Evolutionary conservation across 2,797 vertebrate species (phyloP).

Genomic region (Meriones psammophilus): DNA sequence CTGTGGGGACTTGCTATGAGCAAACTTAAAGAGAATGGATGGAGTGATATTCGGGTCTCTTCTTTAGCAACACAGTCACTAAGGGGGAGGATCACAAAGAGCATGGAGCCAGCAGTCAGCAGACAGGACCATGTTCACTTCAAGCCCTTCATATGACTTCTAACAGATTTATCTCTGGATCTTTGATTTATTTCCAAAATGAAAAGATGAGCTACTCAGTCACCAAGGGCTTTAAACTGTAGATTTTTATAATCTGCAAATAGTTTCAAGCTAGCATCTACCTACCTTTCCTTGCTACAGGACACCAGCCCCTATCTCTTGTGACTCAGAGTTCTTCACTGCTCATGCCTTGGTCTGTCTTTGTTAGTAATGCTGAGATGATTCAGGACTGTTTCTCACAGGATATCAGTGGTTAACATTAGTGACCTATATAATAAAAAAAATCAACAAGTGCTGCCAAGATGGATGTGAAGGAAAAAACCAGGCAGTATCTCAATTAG

Average conservation of each 20-base stretch:
- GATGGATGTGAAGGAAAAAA: background rate
- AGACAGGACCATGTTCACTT: background rate
- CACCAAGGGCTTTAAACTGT: background rate
- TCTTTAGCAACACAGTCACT: background rate
- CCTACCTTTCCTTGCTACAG: background rate
- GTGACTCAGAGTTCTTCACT: background rate
- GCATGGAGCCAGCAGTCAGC: background rate
- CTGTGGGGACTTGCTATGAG: background rate
- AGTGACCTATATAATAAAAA: background rate
- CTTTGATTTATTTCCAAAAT: constrained; percentile 33
- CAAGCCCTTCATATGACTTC: background rate
- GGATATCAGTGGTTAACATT: constrained; percentile 36
- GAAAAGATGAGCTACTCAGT: background rate
- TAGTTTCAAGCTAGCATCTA: background rate
- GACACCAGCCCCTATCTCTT: background rate
- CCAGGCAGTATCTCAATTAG: background rate
- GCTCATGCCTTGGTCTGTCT: background rate
- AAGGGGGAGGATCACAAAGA: background rate
- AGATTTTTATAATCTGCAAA: background rate
- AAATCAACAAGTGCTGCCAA: background rate
- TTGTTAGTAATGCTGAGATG: constrained; percentile 43
- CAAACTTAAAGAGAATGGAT: background rate
- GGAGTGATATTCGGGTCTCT: background rate
- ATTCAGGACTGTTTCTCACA: constrained; percentile 7
- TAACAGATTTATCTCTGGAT: constrained; percentile 30